Percentiles rank a stretch among this genome's conserved stretches.
phyloP scores from a whole-genome alignment of 2,113 vertebrate species.

The Alligator sinensis region DNA sequence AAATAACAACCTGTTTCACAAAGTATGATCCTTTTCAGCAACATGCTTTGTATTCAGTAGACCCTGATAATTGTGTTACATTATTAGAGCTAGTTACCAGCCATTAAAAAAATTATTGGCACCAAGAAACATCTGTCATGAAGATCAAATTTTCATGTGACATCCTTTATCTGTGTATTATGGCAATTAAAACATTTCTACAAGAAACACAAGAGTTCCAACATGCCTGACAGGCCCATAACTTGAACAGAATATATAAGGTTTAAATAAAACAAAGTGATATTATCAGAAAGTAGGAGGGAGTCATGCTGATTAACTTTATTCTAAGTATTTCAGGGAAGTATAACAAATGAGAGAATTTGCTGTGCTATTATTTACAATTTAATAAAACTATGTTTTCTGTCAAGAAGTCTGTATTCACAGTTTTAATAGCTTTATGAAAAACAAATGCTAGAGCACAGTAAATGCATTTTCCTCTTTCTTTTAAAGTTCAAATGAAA shows the following conservation, averaged over 20 bases:
- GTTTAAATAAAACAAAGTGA: neutral
- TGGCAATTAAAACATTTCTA: neutral
- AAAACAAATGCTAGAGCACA: conserved; percentile 36
- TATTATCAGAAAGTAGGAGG: neutral
- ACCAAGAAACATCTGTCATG: neutral
- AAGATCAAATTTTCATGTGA: neutral
- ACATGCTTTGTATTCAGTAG: neutral
- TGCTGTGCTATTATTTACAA: neutral
- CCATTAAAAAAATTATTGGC: neutral
- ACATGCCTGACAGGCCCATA: neutral
- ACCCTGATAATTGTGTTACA: neutral
- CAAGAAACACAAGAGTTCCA: neutral
- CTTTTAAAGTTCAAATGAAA: conserved; percentile 33
- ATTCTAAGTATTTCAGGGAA: neutral
- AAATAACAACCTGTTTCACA: neutral
- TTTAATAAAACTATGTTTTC: conserved; percentile 14
- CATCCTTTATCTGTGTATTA: neutral
- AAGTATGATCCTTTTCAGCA: neutral
- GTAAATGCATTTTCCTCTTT: conserved; percentile 55
- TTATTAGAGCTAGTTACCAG: neutral
- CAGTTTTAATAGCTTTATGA: conserved; percentile 19
- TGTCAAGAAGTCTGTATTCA: neutral
- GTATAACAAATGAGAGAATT: neutral
- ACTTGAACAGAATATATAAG: neutral
- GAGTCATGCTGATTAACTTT: neutral